These are phyloP conservation scores for Monochamus saltuarius DNA, from an alignment of 1,140 invertebrate genomes.

Conservation along the genomic window DNA sequence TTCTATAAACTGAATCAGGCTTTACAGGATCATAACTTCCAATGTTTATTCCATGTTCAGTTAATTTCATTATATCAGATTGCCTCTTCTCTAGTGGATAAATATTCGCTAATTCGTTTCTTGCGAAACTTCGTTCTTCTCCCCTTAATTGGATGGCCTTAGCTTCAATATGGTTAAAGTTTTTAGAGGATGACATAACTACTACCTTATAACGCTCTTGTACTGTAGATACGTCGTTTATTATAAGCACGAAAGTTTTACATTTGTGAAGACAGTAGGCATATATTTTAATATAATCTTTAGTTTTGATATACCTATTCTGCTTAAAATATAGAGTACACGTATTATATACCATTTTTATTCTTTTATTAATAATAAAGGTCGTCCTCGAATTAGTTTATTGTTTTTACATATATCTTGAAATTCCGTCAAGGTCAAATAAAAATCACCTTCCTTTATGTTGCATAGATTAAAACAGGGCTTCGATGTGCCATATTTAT, in stretches of 20 bases:
- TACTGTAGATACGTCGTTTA: background rate
- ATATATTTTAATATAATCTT: constrained; percentile 4
- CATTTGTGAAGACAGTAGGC: constrained; percentile 11
- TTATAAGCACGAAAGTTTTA: constrained; percentile 6
- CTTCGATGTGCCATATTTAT: too few species aligned
- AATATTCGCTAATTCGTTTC: constrained; percentile 9
- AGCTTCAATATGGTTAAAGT: background rate
- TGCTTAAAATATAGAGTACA: constrained; percentile 16
- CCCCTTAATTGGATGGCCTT: background rate
- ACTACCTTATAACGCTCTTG: too few species aligned
- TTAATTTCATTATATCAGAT: constrained; percentile 3
- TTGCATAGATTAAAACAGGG: background rate
- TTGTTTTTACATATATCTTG: background rate
- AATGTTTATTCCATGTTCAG: background rate
- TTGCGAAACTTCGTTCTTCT: background rate
- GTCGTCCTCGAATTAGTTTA: background rate
- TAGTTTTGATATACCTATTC: background rate
- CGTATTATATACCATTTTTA: constrained; percentile 3
- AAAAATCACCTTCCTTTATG: background rate
- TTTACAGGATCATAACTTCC: constrained; percentile 3
- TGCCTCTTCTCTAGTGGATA: background rate
- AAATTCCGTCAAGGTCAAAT: background rate
- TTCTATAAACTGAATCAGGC: constrained; percentile 13
- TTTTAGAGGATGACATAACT: background rate
- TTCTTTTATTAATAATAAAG: constrained; percentile 1